Evolutionary conservation across 2,888 invertebrate species (phyloP), one percentile per base, ranked within the genome.

Genomic region (Nomada hirtipes): DNA sequence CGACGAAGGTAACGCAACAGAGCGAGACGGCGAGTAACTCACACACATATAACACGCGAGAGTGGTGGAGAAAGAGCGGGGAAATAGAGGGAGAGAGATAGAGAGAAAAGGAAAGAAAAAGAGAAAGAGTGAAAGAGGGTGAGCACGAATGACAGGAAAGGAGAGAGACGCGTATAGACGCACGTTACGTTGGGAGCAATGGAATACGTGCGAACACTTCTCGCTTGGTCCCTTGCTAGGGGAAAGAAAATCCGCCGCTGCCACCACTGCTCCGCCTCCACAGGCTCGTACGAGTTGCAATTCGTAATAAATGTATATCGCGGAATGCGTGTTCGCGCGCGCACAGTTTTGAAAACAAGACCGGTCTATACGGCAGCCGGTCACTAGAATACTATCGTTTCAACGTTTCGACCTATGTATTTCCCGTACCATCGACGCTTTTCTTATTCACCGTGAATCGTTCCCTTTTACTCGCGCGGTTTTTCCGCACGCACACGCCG

Each of bases 401-500:
- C 42, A 50, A 55, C 84, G 80, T 76, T 79, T 36, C 36, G 7
- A 36, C 36, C 36, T 36, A 36, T 36, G 36, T 7, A 36, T 77
- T 70, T 73, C 82, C 69, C 63, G 77, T 73, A 71, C 52, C 23
- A 55, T 52, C 18, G 50, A 65, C 47, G 36, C 42, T 70, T 76
- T 57, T 70, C 26, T 53, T 60, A n/a, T 50, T 20, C 63, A 50
- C 64, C 42, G 59, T 53, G 63, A 47, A 57, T 68, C 29, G 53
- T 57, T 74, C 53, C 76, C 76, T 63, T 69, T 65, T 67, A 74
- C 76, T 72, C 65, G 83, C 78, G 82, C 87, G 88, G 89, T 85
- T 89, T 91, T 91, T 91, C 89, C 88, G 79, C 89, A 84, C 87
- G 83, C 88, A 89, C 90, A 90, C 91, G 89, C 88, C 90, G 90